Evolutionary conservation across 2,113 vertebrate species (phyloP).

Genomic region (Sceloporus tristichus): DNA sequence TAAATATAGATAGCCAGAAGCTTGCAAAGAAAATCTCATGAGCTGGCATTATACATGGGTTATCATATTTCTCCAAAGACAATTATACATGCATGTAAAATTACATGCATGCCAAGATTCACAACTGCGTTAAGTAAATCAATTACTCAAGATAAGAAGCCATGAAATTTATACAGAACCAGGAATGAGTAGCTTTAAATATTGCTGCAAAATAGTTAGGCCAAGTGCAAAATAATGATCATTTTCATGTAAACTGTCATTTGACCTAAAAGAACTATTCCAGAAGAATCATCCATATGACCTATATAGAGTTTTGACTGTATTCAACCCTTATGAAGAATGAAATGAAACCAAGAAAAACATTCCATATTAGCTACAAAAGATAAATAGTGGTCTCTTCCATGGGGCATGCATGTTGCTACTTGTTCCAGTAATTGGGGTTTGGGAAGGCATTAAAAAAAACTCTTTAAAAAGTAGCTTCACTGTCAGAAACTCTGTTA

Average conservation of each 20-base stretch:
- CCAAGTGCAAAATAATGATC: not conserved
- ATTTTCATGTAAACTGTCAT: not conserved
- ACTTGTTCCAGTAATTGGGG: too few species aligned
- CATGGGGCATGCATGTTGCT: too few species aligned
- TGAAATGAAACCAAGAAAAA: not conserved
- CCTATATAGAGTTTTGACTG: not conserved
- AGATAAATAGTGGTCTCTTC: not conserved
- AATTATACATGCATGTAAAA: conserved; percentile 22
- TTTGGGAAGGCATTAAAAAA: too few species aligned
- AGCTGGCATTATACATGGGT: not conserved
- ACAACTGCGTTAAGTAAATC: conserved; percentile 12
- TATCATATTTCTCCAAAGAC: not conserved
- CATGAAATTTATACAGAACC: not conserved
- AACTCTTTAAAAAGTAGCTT: too few species aligned
- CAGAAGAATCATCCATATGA: not conserved
- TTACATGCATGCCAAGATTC: not conserved
- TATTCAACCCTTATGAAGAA: not conserved
- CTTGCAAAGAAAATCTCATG: not conserved
- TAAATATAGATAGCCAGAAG: conserved; percentile 10
- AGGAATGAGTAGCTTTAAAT: not conserved
- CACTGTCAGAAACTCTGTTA: too few species aligned
- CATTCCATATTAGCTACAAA: not conserved
- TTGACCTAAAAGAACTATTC: not conserved
- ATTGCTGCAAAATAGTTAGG: not conserved
- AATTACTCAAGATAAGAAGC: not conserved